Base-by-base conservation (phyloP, 2,888 invertebrate species). In the Arctia plantaginis region DNA sequence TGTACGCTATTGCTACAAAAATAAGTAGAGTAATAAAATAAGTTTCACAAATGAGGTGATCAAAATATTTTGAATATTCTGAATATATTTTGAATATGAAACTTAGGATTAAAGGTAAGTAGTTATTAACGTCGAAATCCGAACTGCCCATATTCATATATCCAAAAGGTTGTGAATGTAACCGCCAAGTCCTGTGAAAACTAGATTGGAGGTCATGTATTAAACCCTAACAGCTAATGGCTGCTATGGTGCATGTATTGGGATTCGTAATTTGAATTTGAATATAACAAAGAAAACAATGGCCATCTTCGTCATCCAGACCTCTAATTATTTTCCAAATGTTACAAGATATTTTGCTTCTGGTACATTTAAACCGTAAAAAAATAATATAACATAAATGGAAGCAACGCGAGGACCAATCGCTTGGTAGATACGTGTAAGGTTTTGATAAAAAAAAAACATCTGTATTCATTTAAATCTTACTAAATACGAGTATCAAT, bases 1-100 rank as follows among this genome's bases (percentile, higher is more conserved):
- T 59, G 30, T 55, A 71, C 69, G 69, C 73, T 65, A 51, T 76
- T 80, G 80, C 71, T 83, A 80, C 81, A 72, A 82, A 85, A 86
- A 86, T 81, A 81, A 81, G 78, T 77, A 68, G 35, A 51, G 41
- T 44, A 59, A 72, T 75, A 75, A 75, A 75, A 75, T 69, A 72
- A 72, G 59, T 72, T 72, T 44, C n/a, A 33, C 64, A 68, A 73
- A 73, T 51, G 65, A 62, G 18, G 51, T 68, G 51, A 39, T 44
- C 44, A 66, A 66, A 70, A 66, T 66, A 74, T 44, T 74, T 70
- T 62, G 44, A 35, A 70, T 55, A 33, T 15, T 39, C 1, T 15
- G 30, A 59, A 59, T n/a, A 66, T 66, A 74, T 44, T 74, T 70
- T 62, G 44, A 35, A 70, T 55, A 33, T 15, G 30, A 44, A n/a